Evolutionary conservation across 1,140 invertebrate genomes (phyloP).

Genomic region (Neodiprion virginianus): DNA sequence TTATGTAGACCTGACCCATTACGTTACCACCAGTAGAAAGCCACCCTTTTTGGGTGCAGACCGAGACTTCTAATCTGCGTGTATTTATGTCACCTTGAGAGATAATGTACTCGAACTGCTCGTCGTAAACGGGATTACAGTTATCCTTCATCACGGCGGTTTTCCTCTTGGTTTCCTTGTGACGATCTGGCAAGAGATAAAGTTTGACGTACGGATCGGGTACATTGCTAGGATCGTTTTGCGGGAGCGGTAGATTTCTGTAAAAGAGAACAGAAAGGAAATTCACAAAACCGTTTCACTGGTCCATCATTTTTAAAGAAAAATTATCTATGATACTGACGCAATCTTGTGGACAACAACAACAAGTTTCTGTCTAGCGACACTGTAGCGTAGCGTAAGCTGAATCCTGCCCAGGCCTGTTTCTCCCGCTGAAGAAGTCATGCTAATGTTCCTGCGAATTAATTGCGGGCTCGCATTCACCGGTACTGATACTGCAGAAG

Average conservation of each 20-base stretch:
- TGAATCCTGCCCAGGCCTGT: slow-evolving; percentile 81
- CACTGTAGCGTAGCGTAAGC: slow-evolving; percentile 85
- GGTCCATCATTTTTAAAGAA: not conserved
- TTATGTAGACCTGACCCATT: slow-evolving; percentile 78
- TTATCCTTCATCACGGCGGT: slow-evolving; percentile 88
- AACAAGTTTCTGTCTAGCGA: slow-evolving; percentile 79
- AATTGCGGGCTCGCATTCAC: slow-evolving; percentile 43
- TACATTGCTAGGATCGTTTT: slow-evolving; percentile 83
- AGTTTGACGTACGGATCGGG: slow-evolving; percentile 96
- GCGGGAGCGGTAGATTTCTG: slow-evolving; percentile 79
- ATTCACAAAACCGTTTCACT: slow-evolving; percentile 9
- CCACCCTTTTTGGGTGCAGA: slow-evolving; percentile 84
- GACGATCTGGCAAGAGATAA: slow-evolving; percentile 87
- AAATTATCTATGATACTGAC: slow-evolving; percentile 66
- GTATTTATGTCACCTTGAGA: slow-evolving; percentile 78
- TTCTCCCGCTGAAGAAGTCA: slow-evolving; percentile 70
- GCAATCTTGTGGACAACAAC: slow-evolving; percentile 87
- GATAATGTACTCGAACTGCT: slow-evolving; percentile 86
- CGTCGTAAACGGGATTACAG: slow-evolving; percentile 90
- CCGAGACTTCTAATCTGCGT: slow-evolving; percentile 78
- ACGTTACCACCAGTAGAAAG: slow-evolving; percentile 78
- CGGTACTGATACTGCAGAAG: slow-evolving; percentile 52
- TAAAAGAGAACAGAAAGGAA: slow-evolving; percentile 42
- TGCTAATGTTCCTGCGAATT: slow-evolving; percentile 55
- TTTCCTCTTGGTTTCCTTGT: slow-evolving; percentile 89